Conservation (phyloP, 2,113 vertebrate species). For the Lota lota region DNA sequence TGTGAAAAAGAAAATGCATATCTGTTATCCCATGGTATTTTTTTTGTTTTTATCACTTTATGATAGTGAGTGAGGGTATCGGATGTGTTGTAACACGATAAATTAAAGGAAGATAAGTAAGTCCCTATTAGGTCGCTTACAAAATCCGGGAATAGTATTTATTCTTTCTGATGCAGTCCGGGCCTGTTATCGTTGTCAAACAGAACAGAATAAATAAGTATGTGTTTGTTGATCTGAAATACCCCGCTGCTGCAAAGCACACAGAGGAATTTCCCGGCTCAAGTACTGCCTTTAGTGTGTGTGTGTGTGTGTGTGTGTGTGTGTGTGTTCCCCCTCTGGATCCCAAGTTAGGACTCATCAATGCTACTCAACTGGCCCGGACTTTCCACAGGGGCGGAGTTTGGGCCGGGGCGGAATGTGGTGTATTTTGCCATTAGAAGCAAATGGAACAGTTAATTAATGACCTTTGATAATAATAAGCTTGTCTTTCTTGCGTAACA, state of each 20-base stretch:
- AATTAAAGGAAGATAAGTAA: background rate
- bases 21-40: too few relatives aligned
- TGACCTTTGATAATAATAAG: constrained; percentile 4
- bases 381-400: constrained; percentile 89
- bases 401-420: constrained; percentile 76
- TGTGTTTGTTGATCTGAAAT: constrained; percentile 75
- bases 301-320: constrained; percentile 4
- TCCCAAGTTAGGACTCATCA: constrained; percentile 49
- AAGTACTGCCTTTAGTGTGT: constrained; percentile 49
- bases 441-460: constrained; percentile 32
- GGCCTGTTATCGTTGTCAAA: constrained; percentile 74
- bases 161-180: constrained; percentile 32
- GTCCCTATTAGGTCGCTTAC: background rate
- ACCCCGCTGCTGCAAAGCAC: constrained; percentile 73
- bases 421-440: constrained; percentile 33
- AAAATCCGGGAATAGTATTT: constrained; percentile 40
- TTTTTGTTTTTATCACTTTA: too few relatives aligned
- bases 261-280: constrained; percentile 86
- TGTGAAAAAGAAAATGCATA: too few relatives aligned
- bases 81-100: background rate
- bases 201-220: constrained; percentile 43
- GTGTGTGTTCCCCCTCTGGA: constrained; percentile 39
- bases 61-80: background rate
- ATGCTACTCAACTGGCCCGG: constrained; percentile 70
- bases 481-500: background rate